phyloP scores from a whole-genome alignment of 1,140 invertebrate species.

The Calephelis virginiensis region DNA sequence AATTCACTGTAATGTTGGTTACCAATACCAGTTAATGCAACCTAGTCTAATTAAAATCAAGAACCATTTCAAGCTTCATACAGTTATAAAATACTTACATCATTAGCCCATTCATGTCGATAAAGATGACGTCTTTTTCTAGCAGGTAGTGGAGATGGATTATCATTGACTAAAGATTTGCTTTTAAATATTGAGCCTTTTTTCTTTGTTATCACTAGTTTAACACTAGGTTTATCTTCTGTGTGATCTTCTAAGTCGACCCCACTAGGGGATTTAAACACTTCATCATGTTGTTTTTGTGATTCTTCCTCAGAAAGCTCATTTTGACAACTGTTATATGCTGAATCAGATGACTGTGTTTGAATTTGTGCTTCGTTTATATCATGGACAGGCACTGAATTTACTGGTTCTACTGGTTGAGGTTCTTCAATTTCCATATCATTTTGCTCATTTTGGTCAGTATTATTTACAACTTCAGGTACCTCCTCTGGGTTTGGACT shows the following conservation, averaged over 20 bases:
- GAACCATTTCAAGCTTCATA: no score
- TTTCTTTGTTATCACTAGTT: constrained; percentile 85
- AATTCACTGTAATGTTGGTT: no score
- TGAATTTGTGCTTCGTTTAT: constrained; percentile 48
- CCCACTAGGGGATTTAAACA: constrained; percentile 69
- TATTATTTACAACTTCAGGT: constrained; percentile 21
- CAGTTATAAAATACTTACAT: constrained; percentile 61
- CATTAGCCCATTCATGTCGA: constrained; percentile 92
- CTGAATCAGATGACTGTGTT: constrained; percentile 66
- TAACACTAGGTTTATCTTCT: constrained; percentile 79
- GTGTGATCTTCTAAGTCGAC: constrained; percentile 55
- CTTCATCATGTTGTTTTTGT: constrained; percentile 58
- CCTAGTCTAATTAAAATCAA: no score
- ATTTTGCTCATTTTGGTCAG: constrained; percentile 30
- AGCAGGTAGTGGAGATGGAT: constrained; percentile 74
- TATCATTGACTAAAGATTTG: constrained; percentile 84
- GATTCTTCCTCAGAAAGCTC: constrained; percentile 65
- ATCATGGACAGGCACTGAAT: constrained; percentile 30
- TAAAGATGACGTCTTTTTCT: constrained; percentile 90
- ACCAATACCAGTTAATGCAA: no score
- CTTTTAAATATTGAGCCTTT: constrained; percentile 95
- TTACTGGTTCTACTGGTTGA: constrained; percentile 28
- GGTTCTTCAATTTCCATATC: constrained; percentile 42
- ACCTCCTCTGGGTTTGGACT: constrained; percentile 31
- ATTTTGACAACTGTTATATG: constrained; percentile 68